Evolutionary conservation across 2,888 invertebrate genomes (phyloP), one percentile per base, ranked within the genome.

Genomic region (Mesoligia furuncula): DNA sequence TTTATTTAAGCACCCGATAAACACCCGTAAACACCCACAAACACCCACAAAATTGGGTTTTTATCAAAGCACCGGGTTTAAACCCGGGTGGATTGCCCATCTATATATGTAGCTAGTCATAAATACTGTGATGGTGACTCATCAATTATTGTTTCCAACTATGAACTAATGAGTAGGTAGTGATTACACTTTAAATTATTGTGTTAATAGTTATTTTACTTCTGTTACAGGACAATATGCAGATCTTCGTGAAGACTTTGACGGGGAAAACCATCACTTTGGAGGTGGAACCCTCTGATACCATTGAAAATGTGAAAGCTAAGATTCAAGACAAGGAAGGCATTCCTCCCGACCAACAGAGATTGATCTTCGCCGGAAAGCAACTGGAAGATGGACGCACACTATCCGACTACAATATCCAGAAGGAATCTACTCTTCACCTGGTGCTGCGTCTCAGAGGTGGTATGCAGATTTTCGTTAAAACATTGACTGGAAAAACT

Each of bases 191-290:
- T 62, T 3, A 24, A 54, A 51, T 51, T 24, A 45, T 17, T 59
- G 24, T 59, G 8, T 54, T 84, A 79, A 85, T 31, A 61, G 39
- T 59, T 76, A 71, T 42, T 78, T 81, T 69, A 45, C 39, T 71
- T 68, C 71, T 87, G 69, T 92, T 92, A 71, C 87, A 93, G 93
- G 80, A 75, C 88, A 93, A 89, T 80, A 92, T 92, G 92, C 92
- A 92, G 89, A 92, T 81, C 68, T 81, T 81, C 24, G 87, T 87
- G 0, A 87, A 87, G 2, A 87, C 87, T 0, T 3, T 87, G 2
- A 87, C 87, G 17, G 88, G 87, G 0, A 87, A 87, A 0, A 87
- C 87, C 0, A 87, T 87, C 0, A 87, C 87, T 0, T 0, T 87
- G 0, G 87, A 87, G 0, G 87, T 87, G 0, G 87, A 87, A 1